phyloP scores from a whole-genome alignment of 2,113 vertebrate species.

The Carollia perspicillata region DNA sequence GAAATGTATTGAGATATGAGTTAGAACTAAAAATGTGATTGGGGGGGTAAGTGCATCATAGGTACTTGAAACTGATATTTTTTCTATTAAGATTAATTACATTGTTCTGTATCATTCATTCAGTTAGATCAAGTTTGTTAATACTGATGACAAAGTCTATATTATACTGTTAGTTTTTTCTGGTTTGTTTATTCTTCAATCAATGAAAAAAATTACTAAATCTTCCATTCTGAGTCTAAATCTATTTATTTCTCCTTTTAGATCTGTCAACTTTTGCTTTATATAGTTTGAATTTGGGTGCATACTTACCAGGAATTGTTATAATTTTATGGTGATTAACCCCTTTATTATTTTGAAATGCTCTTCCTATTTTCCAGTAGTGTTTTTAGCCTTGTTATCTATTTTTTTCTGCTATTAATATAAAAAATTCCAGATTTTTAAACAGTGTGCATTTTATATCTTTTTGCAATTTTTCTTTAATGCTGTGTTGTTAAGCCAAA shows the following conservation, averaged over 20 bases:
- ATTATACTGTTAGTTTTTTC: not conserved
- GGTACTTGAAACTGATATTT: not conserved
- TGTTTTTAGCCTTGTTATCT: not conserved
- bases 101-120: not conserved
- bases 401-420: not conserved
- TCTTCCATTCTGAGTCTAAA: not conserved
- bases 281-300: not conserved
- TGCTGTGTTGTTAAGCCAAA: not conserved
- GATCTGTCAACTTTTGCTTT: not conserved
- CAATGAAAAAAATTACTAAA: not conserved
- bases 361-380: not conserved
- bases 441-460: not conserved
- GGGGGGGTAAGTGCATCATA: not conserved
- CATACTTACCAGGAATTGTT: not conserved
- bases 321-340: not conserved
- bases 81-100: not conserved
- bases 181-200: not conserved
- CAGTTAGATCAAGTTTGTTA: not conserved
- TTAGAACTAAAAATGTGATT: not conserved
- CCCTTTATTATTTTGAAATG: not conserved
- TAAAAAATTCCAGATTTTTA: not conserved
- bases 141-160: not conserved
- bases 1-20: not conserved
- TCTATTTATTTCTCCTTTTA: not conserved
- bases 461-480: not conserved